A percentile compares a stretch with the other conserved stretches of the same genome.
Conservation (phyloP, 2,113 vertebrate genomes). For the Chaetura pelagica region DNA sequence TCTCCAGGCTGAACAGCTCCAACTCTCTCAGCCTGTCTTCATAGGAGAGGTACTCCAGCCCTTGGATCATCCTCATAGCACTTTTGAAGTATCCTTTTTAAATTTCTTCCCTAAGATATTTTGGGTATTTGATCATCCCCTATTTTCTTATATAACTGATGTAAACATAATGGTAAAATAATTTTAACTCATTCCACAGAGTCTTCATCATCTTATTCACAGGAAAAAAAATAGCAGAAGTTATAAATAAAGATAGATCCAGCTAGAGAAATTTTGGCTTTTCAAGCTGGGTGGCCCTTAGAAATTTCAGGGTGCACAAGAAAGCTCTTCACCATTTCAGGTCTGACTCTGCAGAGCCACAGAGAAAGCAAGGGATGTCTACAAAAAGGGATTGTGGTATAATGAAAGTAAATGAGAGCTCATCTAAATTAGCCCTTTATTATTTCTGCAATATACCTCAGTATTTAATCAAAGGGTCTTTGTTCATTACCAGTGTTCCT, state of each 20-base stretch:
- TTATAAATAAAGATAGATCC: background rate
- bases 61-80: too few species aligned
- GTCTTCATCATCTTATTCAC: background rate
- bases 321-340: background rate
- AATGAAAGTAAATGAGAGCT: background rate
- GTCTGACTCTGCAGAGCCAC: background rate
- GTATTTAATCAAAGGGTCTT: background rate
- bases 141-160: background rate
- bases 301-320: background rate
- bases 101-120: background rate
- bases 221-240: background rate
- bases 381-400: background rate
- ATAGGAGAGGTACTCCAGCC: too few species aligned
- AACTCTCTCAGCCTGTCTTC: too few species aligned
- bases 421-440: background rate
- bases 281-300: accelerated
- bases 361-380: background rate
- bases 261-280: background rate
- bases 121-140: background rate
- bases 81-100: background rate
- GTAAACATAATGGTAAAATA: background rate
- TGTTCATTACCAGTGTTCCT: background rate
- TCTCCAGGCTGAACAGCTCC: too few species aligned
- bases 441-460: background rate
- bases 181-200: background rate